Percentiles rank a stretch among this genome's conserved stretches.
Evolutionary conservation across 2,113 vertebrate species (phyloP).

Genomic region (Phylloscopus trochilus): DNA sequence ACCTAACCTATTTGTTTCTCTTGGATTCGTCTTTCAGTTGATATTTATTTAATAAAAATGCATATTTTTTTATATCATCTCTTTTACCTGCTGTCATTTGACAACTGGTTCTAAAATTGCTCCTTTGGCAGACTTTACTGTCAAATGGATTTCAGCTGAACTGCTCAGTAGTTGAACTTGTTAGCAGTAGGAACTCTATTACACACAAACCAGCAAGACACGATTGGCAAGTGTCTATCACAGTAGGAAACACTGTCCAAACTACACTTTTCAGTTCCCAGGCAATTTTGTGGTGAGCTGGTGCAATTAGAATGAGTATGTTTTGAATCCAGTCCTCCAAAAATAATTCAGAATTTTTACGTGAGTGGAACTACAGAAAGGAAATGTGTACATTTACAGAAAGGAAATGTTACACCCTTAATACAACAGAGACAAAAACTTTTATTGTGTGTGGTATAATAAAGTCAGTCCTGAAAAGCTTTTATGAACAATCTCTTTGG

Average conservation of each 20-base stretch:
- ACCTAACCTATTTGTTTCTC: neutral
- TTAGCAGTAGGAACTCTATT: neutral
- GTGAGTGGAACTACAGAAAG: neutral
- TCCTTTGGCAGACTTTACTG: constrained; percentile 4
- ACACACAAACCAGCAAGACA: neutral
- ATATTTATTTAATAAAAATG: neutral
- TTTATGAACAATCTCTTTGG: neutral
- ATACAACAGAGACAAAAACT: neutral
- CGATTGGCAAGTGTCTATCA: neutral
- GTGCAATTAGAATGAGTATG: neutral
- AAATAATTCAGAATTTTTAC: neutral
- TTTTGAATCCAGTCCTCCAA: neutral
- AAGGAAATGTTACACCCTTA: neutral
- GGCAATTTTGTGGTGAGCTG: neutral
- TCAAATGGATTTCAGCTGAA: neutral
- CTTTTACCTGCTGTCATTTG: neutral
- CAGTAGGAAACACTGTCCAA: neutral
- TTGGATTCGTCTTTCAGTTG: neutral
- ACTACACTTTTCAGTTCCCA: neutral
- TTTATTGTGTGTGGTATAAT: neutral
- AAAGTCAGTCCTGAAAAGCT: neutral
- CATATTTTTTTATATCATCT: neutral
- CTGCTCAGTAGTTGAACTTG: neutral
- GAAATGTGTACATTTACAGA: neutral
- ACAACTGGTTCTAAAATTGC: neutral